Evolutionary conservation across 2,113 vertebrate genomes (phyloP).

Genomic region (Menura novaehollandiae): DNA sequence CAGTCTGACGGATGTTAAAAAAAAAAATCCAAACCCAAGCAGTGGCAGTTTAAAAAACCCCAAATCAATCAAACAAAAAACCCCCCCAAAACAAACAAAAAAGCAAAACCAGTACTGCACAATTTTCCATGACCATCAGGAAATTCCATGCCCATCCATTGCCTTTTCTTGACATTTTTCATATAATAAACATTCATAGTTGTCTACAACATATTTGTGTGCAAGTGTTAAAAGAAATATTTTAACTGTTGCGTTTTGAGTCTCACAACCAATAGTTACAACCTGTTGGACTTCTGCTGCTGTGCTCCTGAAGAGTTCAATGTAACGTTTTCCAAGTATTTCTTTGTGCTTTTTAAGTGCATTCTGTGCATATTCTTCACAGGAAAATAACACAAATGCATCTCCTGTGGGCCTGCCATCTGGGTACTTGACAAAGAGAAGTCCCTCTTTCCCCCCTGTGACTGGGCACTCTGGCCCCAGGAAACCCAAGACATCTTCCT

Average conservation of each 20-base stretch:
- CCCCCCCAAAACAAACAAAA: neutral
- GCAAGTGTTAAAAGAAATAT: neutral
- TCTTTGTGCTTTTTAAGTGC: conserved; percentile 95
- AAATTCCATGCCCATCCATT: neutral
- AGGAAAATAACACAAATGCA: conserved; percentile 94
- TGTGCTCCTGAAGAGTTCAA: conserved; percentile 95
- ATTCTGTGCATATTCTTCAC: conserved; percentile 93
- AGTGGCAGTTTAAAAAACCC: neutral
- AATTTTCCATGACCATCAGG: neutral
- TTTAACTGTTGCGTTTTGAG: neutral
- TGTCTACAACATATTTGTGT: neutral
- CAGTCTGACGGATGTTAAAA: neutral
- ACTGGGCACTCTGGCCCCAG: conserved; percentile 88
- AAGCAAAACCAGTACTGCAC: neutral
- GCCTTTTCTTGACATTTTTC: neutral
- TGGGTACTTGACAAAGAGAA: conserved; percentile 95
- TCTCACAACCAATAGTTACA: neutral
- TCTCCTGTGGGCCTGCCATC: conserved; percentile 95
- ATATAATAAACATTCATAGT: neutral
- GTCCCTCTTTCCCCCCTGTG: conserved; percentile 86
- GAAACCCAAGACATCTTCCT: conserved; percentile 88
- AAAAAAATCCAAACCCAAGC: neutral
- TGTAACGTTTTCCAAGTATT: conserved; percentile 94
- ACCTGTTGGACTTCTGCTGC: conserved; percentile 97
- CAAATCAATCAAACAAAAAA: neutral